These are phyloP conservation scores for Megaleporinus macrocephalus DNA, from an alignment of 2,113 vertebrate genomes.

Conservation along the genomic window DNA sequence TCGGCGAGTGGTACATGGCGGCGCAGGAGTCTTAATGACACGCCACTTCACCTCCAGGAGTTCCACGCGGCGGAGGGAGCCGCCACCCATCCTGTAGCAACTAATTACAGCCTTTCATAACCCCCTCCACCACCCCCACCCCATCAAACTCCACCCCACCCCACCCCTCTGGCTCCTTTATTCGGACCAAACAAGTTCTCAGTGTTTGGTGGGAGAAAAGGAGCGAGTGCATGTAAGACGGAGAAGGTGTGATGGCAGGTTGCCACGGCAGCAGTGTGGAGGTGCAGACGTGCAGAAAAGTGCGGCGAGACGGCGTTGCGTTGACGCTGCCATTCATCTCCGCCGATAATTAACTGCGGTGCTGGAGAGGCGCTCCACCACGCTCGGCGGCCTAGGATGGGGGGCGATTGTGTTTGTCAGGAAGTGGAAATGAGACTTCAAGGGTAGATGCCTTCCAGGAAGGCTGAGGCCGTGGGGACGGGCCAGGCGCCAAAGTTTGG, in stretches of 20 bases:
- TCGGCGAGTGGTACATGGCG: constrained; percentile 61
- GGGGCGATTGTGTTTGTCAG: constrained; percentile 66
- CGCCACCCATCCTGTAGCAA: constrained; percentile 61
- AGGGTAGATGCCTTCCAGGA: constrained; percentile 9
- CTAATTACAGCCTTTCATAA: constrained; percentile 77
- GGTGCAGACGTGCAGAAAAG: constrained; percentile 54
- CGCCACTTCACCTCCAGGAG: constrained; percentile 73
- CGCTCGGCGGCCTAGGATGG: constrained; percentile 58
- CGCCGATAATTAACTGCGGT: constrained; percentile 74
- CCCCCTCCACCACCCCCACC: constrained; percentile 69
- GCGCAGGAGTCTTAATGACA: constrained; percentile 68
- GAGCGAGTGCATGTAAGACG: not conserved
- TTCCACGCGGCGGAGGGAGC: constrained; percentile 67
- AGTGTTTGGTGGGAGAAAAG: not conserved
- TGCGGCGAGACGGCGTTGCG: constrained; percentile 44
- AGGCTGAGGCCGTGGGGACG: constrained; percentile 42
- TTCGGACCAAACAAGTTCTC: constrained; percentile 73
- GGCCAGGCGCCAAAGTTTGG: constrained; percentile 67
- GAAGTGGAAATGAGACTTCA: constrained; percentile 71
- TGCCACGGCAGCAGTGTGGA: constrained; percentile 55
- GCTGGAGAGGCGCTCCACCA: constrained; percentile 52
- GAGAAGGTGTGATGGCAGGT: constrained; percentile 60
- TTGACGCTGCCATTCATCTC: constrained; percentile 67
- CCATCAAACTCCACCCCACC: not conserved
- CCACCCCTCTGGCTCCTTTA: constrained; percentile 50